Evolutionary conservation across 2,797 vertebrate genomes (phyloP).

Genomic region (Aphelocoma californica): DNA sequence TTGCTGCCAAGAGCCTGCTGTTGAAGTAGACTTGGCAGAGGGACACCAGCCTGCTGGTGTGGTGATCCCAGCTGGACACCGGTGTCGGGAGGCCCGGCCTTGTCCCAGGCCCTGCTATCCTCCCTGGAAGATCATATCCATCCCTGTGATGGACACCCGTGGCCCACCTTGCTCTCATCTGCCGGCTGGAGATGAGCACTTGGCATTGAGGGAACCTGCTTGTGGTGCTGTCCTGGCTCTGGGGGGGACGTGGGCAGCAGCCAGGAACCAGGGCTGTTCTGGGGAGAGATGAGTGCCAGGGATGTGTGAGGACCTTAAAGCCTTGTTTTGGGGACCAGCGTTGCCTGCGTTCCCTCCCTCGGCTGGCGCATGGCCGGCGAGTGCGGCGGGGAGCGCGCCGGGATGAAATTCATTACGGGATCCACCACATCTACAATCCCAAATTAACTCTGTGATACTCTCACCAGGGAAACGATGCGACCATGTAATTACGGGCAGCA

Average conservation of each 20-base stretch:
- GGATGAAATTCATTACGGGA: not conserved
- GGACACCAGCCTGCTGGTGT: not conserved
- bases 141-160: rapidly evolving
- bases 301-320: rapidly evolving
- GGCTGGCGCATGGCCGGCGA: not conserved
- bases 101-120: not conserved
- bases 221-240: not conserved
- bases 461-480: not conserved
- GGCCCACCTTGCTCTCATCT: not conserved
- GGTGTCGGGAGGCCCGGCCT: not conserved
- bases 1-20: not conserved
- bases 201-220: not conserved
- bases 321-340: not conserved
- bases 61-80: rapidly evolving
- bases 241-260: not conserved
- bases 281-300: not conserved
- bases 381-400: rapidly evolving
- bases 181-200: not conserved
- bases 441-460: not conserved
- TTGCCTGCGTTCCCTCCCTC: rapidly evolving
- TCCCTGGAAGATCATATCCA: not conserved
- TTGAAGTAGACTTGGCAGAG: not conserved
- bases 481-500: not conserved
- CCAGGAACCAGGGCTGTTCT: not conserved
- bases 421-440: not conserved